Base-by-base conservation (phyloP, 2,113 vertebrate species). In the Dolichotis patagonum region DNA sequence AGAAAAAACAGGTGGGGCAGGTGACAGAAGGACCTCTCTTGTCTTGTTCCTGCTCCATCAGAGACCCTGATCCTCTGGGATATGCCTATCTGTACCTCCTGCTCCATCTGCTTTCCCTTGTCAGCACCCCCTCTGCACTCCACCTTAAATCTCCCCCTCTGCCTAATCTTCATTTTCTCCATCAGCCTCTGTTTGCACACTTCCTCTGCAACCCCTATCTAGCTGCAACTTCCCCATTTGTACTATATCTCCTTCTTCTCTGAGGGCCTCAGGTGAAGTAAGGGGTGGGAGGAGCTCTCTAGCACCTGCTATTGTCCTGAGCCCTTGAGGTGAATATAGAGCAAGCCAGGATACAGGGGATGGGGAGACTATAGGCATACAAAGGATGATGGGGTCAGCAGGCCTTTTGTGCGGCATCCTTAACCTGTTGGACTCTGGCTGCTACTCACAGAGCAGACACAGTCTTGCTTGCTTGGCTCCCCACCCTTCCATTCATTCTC, bases 401-500 rank as follows among this genome's bases (percentile, higher is more conserved):
- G 46, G 49, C 16, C 30, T 19, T 0, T 35, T 17, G 30, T 85
- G 88, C n/a, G 35, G 20, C 38, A 32, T 38, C 52, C 19, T 30
- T 26, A 26, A n/a, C 26, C 13, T 54, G 41, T 4, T 24, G 63
- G 28, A 43, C 52, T 41, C 1, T 3, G 12, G 14, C 38, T 35
- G 14, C 54, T 52, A 28, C 14, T 43, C 7, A 13, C 32, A 80
- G 62, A 58, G 28, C 73, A 67, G 30, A 41, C 28, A 0, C n/a
- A 4, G 56, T n/a, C 46, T 69, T 58, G 17, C n/a, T 77, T 83
- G 1, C 52, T 19, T 24, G 0, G 1, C 0, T 43, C 24, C 60
- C 67, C 32, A 54, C 38, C 5, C 13, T n/a, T 3, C 9, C 1
- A n/a, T 20, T 56, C 14, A 30, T 84, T 67, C 0, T 84, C 11